Evolutionary conservation across 2,888 invertebrate genomes (phyloP), one percentile per base, ranked within the genome.

Genomic region (Busseola fusca): DNA sequence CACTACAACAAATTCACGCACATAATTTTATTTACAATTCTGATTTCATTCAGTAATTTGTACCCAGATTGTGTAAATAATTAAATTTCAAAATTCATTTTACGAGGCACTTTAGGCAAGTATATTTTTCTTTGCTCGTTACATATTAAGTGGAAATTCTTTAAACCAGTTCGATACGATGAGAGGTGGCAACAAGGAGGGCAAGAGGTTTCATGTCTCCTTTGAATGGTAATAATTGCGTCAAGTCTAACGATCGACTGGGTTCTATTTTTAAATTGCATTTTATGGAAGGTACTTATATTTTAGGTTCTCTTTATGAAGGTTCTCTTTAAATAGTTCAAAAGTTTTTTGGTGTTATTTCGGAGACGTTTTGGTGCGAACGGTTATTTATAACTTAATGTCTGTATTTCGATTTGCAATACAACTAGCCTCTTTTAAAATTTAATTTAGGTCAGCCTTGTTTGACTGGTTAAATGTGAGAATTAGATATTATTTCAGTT

Each of bases 181-280:
- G 48, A n/a, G 60, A 59, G 80, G 74, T 72, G 79, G 59, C n/a
- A 66, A 69, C 54, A 69, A 71, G 67, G 71, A 45, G 83, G 76
- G 66, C 48, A 66, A 74, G 78, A 58, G 74, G 27, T 37, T 72
- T 67, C 65, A 66, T 69, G 64, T 68, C 84, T 83, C 74, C 75
- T 66, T 54, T 40, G 79, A 76, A 72, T 78, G 67, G 80, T 74
- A 81, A 57, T 79, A 62, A 76, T 80, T 73, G 77, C 69, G 80
- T 78, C 86, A 81, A 81, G 74, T 70, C 63, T 78, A 85, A 77
- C 78, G 81, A 78, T 81, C 72, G 64, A 76, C 74, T 73, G 59
- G 37, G 57, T 62, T 67, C 84, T 83, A 84, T 86, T 86, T 84
- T 67, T 80, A 82, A 75, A 74, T 67, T 78, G 50, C 54, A 65